Conservation (phyloP, 2,113 vertebrate genomes). For the Neodon shergylaensis region DNA sequence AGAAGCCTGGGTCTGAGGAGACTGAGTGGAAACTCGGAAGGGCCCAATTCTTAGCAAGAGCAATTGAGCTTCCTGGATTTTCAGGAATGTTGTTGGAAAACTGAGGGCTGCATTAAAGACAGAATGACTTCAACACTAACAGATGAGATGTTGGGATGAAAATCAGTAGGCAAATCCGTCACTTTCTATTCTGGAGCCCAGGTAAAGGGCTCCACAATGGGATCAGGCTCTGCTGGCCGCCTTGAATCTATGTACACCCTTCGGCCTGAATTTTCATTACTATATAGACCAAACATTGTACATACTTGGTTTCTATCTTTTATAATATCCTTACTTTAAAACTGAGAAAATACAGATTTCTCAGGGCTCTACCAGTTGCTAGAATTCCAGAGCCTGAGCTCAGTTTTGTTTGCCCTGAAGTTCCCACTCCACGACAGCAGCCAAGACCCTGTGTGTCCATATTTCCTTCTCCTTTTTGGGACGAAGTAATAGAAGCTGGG, state of each 20-base stretch:
- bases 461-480: conserved; percentile 43
- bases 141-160: conserved; percentile 22
- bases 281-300: neutral
- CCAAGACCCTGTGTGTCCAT: neutral
- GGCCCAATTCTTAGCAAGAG: neutral
- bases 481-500: neutral
- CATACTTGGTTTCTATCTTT: neutral
- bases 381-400: neutral
- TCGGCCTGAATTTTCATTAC: neutral
- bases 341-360: conserved; percentile 15
- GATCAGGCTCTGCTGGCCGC: neutral
- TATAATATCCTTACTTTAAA: conserved; percentile 42
- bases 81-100: conserved; percentile 3
- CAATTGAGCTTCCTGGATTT: conserved; percentile 23
- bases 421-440: neutral
- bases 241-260: neutral
- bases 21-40: neutral
- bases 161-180: neutral
- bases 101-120: neutral
- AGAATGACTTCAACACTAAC: conserved; percentile 12
- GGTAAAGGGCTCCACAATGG: conserved; percentile 5
- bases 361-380: neutral
- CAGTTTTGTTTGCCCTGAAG: neutral
- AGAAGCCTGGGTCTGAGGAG: neutral
- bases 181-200: neutral